phyloP scores from a whole-genome alignment of 2,888 invertebrate species.

The Unio delphinus region DNA sequence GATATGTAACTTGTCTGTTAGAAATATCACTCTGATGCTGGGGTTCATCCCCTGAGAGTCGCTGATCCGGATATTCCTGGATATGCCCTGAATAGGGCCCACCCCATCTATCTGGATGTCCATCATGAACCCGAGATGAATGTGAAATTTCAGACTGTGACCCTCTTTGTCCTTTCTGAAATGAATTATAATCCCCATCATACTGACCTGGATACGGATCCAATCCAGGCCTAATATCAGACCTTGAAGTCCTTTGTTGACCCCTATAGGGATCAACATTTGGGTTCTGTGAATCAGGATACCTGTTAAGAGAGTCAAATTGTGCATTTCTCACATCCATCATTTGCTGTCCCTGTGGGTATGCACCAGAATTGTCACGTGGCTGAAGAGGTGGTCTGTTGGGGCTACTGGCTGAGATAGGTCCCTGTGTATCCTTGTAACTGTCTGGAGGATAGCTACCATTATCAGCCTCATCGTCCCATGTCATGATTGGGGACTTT shows the following conservation, averaged over 20 bases:
- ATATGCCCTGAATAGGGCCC: background rate
- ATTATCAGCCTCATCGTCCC: slow-evolving; percentile 41
- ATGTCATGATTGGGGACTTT: slow-evolving; percentile 50
- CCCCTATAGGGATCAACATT: too few species aligned
- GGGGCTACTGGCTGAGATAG: slow-evolving; percentile 10
- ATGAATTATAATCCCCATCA: background rate
- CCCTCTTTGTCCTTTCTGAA: background rate
- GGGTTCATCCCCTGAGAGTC: slow-evolving; percentile 1
- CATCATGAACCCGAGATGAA: background rate
- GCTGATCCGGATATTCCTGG: background rate
- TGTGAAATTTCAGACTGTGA: background rate
- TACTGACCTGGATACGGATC: background rate
- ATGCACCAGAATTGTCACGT: slow-evolving; percentile 14
- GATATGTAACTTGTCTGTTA: background rate
- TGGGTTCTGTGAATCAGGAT: too few species aligned
- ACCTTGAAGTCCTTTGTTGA: too few species aligned
- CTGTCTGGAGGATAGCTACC: slow-evolving; percentile 29
- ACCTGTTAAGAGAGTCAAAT: too few species aligned
- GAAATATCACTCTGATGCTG: background rate
- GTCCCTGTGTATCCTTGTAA: slow-evolving; percentile 6
- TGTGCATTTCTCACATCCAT: too few species aligned
- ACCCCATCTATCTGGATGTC: background rate
- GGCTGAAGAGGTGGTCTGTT: slow-evolving; percentile 25
- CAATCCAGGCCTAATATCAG: too few species aligned
- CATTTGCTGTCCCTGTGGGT: too few species aligned